phyloP scores from a whole-genome alignment of 2,113 vertebrate species.

The Clupea harengus region DNA sequence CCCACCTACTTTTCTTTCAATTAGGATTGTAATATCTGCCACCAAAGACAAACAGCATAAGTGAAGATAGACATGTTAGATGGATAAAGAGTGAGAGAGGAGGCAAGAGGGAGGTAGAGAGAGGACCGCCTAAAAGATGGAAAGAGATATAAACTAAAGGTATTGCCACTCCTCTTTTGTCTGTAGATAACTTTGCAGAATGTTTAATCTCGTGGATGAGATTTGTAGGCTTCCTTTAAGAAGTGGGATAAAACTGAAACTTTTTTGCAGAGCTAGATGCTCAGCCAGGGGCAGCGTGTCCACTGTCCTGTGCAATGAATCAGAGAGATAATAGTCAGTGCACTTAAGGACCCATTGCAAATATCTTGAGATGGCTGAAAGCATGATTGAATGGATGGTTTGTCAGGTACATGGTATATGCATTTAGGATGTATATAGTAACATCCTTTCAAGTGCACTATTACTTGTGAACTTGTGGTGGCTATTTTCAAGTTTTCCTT shows the following conservation, averaged over 20 bases:
- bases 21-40: slow-evolving; percentile 14
- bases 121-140: not conserved
- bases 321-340: not conserved
- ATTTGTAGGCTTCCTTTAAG: no score
- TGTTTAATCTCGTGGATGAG: no score
- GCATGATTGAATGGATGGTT: not conserved
- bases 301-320: slow-evolving; percentile 31
- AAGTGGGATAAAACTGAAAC: not conserved
- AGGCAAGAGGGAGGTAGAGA: not conserved
- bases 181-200: not conserved
- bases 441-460: not conserved
- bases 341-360: not conserved
- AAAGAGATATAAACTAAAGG: not conserved
- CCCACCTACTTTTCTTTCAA: slow-evolving; percentile 18
- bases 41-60: not conserved
- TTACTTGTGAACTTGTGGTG: no score
- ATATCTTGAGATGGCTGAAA: not conserved
- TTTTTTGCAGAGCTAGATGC: slow-evolving; percentile 8
- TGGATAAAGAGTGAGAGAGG: not conserved
- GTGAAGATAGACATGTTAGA: not conserved
- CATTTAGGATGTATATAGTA: not conserved
- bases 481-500: no score
- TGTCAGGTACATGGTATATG: not conserved
- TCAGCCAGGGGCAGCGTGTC: slow-evolving; percentile 20
- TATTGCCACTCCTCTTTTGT: not conserved